Percentiles rank a stretch among this genome's conserved stretches.
Conservation (phyloP, 2,888 invertebrate species). For the Ernsta delagoae region DNA sequence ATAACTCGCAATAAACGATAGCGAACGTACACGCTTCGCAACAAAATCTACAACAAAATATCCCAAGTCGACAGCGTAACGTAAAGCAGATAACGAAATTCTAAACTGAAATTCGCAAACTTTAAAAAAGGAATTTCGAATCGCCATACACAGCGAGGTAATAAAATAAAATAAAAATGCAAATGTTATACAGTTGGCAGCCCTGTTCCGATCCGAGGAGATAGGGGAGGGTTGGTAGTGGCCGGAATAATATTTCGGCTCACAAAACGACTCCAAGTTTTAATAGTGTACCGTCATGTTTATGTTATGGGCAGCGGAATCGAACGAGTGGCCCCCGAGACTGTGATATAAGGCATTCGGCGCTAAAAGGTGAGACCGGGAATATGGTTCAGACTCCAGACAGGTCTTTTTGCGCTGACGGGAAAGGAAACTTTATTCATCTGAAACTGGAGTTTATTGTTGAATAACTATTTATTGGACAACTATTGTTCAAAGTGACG, state of each 20-base stretch:
- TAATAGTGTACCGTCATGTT: slow-evolving; percentile 82
- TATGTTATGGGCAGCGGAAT: slow-evolving; percentile 75
- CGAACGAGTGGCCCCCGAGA: slow-evolving; percentile 51
- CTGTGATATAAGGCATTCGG: slow-evolving; percentile 47
- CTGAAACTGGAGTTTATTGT: slow-evolving; percentile 15
- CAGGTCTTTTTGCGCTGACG: slow-evolving; percentile 11
- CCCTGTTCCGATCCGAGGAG: slow-evolving; percentile 67
- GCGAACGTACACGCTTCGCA: slow-evolving; percentile 27
- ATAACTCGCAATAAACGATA: slow-evolving; percentile 38
- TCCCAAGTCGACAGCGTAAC: slow-evolving; percentile 38
- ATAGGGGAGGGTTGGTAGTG: slow-evolving; percentile 70
- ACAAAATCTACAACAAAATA: slow-evolving; percentile 37
- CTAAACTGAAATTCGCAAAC: slow-evolving; percentile 50
- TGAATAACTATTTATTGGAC: too few relatives aligned
- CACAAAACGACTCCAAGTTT: slow-evolving; percentile 83
- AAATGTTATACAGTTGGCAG: slow-evolving; percentile 65
- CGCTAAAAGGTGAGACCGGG: slow-evolving; percentile 46
- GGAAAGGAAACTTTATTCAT: slow-evolving; percentile 13
- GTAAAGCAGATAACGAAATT: slow-evolving; percentile 49
- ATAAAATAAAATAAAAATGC: slow-evolving; percentile 75
- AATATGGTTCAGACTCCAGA: neutral
- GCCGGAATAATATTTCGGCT: slow-evolving; percentile 84
- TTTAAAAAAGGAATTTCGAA: slow-evolving; percentile 42
- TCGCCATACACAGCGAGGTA: slow-evolving; percentile 47
- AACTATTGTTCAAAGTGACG: too few relatives aligned